A percentile compares a stretch with the other conserved stretches of the same genome.
phyloP scores from a whole-genome alignment of 2,888 invertebrate species.

The Amphimallon solstitiale region DNA sequence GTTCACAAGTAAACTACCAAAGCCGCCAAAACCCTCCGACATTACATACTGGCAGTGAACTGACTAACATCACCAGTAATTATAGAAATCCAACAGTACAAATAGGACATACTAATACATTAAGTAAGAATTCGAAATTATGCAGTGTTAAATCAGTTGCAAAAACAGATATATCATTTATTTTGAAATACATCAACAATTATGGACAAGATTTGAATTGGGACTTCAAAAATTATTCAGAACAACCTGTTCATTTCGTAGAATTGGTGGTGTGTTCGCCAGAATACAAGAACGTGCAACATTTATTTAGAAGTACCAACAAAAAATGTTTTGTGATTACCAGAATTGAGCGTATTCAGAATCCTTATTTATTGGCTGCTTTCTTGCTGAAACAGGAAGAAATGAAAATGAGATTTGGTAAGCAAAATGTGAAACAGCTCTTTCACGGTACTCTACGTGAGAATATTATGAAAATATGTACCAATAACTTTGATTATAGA shows the following conservation, averaged over 20 bases:
- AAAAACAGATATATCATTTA: background rate
- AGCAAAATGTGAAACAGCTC: background rate
- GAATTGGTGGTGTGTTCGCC: background rate
- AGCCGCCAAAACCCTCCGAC: too few relatives aligned
- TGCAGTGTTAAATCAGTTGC: too few relatives aligned
- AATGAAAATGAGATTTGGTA: background rate
- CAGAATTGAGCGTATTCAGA: slow-evolving; percentile 26
- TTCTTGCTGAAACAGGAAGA: slow-evolving; percentile 35
- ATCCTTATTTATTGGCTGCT: slow-evolving; percentile 27
- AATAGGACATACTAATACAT: too few relatives aligned
- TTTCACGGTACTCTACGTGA: slow-evolving; percentile 31
- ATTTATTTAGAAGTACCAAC: slow-evolving; percentile 2
- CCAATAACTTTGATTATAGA: slow-evolving; percentile 33
- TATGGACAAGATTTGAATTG: background rate
- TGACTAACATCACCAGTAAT: too few relatives aligned
- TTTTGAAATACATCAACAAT: background rate
- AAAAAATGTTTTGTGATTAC: slow-evolving; percentile 13
- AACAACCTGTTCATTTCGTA: background rate
- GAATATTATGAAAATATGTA: slow-evolving; percentile 1
- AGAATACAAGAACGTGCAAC: background rate
- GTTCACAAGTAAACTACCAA: too few relatives aligned
- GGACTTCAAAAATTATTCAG: background rate
- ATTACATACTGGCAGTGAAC: too few relatives aligned
- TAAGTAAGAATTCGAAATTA: too few relatives aligned
- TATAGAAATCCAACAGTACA: too few relatives aligned